These are phyloP conservation scores for Empidonax alnorum DNA, from an alignment of 2,113 vertebrate genomes.

Conservation along the genomic window DNA sequence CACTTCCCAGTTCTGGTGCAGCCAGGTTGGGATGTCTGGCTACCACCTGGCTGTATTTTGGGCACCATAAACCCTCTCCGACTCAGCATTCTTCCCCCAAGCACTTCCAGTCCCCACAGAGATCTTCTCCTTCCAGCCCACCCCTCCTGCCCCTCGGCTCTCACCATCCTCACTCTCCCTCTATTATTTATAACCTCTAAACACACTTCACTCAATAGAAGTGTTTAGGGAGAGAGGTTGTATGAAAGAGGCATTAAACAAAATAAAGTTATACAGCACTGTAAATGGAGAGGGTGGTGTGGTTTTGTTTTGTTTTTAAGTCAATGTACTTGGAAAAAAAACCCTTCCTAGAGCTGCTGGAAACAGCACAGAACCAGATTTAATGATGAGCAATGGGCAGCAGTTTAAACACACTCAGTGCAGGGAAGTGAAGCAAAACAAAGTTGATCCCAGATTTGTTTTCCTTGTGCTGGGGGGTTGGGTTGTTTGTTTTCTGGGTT, in stretches of 20 bases:
- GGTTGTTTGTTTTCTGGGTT: neutral
- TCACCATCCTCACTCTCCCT: neutral
- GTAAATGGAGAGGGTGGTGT: neutral
- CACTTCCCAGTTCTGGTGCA: rapidly evolving
- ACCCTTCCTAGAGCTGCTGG: neutral
- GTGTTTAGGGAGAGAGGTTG: conserved; percentile 17
- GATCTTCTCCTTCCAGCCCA: neutral
- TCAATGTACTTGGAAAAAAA: neutral
- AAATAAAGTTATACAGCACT: conserved; percentile 24
- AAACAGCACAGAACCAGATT: conserved; percentile 27
- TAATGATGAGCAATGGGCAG: conserved; percentile 24
- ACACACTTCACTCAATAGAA: neutral
- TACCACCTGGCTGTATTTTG: neutral
- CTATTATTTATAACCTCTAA: conserved; percentile 42
- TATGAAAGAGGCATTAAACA: conserved; percentile 28
- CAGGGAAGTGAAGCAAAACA: neutral
- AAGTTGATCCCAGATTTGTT: neutral
- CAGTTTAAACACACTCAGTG: conserved; percentile 10
- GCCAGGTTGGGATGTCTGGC: rapidly evolving
- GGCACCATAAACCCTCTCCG: neutral
- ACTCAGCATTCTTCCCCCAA: neutral
- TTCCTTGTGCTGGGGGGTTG: neutral
- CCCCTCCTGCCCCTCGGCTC: neutral
- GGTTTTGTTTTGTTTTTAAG: neutral
- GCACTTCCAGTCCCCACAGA: neutral